Evolutionary conservation across 2,888 invertebrate genomes (phyloP).

Genomic region (Mycogona germanica): DNA sequence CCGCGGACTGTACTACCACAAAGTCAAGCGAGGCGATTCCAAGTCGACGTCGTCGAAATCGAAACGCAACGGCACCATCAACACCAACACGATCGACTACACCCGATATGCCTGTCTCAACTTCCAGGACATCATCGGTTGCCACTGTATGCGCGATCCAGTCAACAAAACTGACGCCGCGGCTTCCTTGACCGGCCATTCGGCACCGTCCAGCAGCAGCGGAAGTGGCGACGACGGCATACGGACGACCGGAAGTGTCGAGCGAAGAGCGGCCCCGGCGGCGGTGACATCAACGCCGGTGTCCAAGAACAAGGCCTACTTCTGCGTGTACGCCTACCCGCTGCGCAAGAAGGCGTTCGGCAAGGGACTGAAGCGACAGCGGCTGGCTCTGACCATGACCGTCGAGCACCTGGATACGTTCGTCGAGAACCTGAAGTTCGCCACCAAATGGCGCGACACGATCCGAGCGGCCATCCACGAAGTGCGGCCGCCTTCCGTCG

Average conservation of each 20-base stretch:
- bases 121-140: conserved; percentile 13
- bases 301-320: background rate
- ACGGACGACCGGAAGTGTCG: background rate
- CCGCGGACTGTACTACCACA: background rate
- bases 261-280: too few relatives aligned
- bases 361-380: conserved; percentile 7
- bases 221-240: background rate
- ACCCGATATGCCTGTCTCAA: background rate
- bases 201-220: too few relatives aligned
- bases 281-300: background rate
- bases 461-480: background rate
- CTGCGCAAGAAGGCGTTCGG: conserved; percentile 6
- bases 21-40: background rate
- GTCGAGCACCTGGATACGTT: background rate
- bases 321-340: conserved; percentile 14
- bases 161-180: too few relatives aligned
- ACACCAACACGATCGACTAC: background rate
- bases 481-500: too few relatives aligned
- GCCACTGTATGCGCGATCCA: conserved; percentile 9
- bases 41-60: background rate
- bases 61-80: background rate
- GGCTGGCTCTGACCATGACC: background rate
- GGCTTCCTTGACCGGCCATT: too few relatives aligned
- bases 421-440: conserved; percentile 4
- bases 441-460: conserved; percentile 2